These are phyloP conservation scores for Diploptera punctata DNA, from an alignment of 2,888 invertebrate species.

Conservation along the genomic window DNA sequence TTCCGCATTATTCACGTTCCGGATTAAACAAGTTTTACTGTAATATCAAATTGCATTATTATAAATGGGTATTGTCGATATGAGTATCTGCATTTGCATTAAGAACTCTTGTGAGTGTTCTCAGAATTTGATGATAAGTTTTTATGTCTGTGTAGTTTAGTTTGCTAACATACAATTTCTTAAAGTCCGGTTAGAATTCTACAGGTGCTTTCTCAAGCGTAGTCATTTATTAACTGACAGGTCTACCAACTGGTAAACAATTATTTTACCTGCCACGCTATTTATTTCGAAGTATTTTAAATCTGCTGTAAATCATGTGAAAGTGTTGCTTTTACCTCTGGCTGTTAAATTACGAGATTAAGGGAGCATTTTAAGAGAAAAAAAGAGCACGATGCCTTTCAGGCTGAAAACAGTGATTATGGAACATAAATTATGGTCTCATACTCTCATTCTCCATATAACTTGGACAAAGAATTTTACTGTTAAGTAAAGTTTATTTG, in stretches of 20 bases:
- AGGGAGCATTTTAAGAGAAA: neutral
- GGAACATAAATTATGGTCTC: conserved; percentile 15
- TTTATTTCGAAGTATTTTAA: conserved; percentile 1
- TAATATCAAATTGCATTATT: too few species aligned
- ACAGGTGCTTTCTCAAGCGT: neutral
- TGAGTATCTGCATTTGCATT: too few species aligned
- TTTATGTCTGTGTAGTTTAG: too few species aligned
- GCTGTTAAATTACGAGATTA: conserved; percentile 27
- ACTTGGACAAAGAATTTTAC: too few species aligned
- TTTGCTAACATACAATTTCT: neutral
- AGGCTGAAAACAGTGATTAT: conserved; percentile 16
- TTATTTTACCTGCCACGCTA: neutral
- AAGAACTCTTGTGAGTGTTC: too few species aligned
- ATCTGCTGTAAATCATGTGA: conserved; percentile 9
- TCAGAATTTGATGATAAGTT: too few species aligned
- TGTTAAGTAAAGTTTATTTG: too few species aligned
- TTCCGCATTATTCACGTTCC: too few species aligned
- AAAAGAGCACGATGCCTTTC: conserved; percentile 1
- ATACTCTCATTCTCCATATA: too few species aligned
- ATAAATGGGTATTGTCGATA: too few species aligned
- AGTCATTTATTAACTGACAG: conserved; percentile 18
- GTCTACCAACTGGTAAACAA: conserved; percentile 6
- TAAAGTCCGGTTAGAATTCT: neutral
- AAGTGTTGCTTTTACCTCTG: conserved; percentile 3
- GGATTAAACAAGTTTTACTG: too few species aligned